Evolutionary conservation across 2,113 vertebrate species (phyloP).

Genomic region (Aviceda subcristata): DNA sequence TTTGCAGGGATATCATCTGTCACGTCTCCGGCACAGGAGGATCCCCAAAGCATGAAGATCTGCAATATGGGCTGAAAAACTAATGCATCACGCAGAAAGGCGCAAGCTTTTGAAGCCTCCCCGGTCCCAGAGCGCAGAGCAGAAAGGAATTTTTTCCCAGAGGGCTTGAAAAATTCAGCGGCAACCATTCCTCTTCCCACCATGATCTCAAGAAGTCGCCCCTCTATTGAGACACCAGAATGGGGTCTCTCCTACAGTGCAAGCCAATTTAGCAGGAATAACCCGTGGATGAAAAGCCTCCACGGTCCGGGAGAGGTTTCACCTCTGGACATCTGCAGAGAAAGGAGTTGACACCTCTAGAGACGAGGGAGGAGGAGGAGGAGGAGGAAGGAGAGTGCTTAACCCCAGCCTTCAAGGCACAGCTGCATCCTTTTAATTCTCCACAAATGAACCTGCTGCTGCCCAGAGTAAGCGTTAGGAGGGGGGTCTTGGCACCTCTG

Average conservation of each 20-base stretch:
- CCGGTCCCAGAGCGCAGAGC: neutral
- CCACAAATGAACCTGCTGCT: neutral
- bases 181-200: neutral
- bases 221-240: accelerated
- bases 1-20: slow-evolving; percentile 37
- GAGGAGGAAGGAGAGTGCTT: neutral
- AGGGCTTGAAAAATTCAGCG: neutral
- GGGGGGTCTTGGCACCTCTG: neutral
- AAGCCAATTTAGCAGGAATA: neutral
- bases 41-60: neutral
- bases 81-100: neutral
- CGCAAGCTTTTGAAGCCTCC: neutral
- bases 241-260: accelerated
- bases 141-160: neutral
- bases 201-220: neutral
- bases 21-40: neutral
- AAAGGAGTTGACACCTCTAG: neutral
- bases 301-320: neutral
- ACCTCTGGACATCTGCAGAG: neutral
- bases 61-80: neutral
- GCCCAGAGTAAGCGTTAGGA: neutral
- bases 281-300: neutral
- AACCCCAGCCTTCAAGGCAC: neutral
- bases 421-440: neutral
- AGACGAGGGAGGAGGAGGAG: neutral